Base-by-base conservation (phyloP, 2,888 invertebrate genomes). In the Crematogaster levior region DNA sequence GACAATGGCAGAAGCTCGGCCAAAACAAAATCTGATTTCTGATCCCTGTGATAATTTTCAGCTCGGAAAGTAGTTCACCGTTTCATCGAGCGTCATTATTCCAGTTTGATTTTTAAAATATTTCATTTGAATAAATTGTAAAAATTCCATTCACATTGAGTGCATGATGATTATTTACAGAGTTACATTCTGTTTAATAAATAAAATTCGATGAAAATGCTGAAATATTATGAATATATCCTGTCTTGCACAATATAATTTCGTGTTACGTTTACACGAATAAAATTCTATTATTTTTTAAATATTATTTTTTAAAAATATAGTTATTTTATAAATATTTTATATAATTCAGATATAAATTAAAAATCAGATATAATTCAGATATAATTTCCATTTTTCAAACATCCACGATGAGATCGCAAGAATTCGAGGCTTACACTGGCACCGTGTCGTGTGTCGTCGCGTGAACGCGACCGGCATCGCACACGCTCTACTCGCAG, bases 401-500 rank as follows among this genome's bases (percentile, higher is more conserved):
- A 53, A 53, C 21, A 70, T 61, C 21, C 6, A 5, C 43, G 60
- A 15, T 10, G 24, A 34, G 10, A 12, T 40, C 12, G 24, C 37
- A 15, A 12, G 5, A n/a, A 40, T 27, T n/a, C 34, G 21, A 34
- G 12, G 6, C 21, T 34, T 12, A 53, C 1, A 24, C 24, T 1
- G n/a, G 53, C 74, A 9, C 24, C 5, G 61, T n/a, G n/a, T 1
- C 21, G 30, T 9, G 34, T 18, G 43, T 18, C 30, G 10, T 37
- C 34, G 34, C 21, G 9, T 4, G 12, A 48, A 12, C 15, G 48
- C 15, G 24, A 34, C 34, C 48, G 34, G 24, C 72, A 27, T 43
- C 72, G 56, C 73, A 34, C n/a, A 74, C 82, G 85, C 75, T 79
- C 72, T n/a, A n/a, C 81, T 87, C 77, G 84, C 82, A 73, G 82